Evolutionary conservation across 2,113 vertebrate genomes (phyloP).

Genomic region (Epinephelus moara): DNA sequence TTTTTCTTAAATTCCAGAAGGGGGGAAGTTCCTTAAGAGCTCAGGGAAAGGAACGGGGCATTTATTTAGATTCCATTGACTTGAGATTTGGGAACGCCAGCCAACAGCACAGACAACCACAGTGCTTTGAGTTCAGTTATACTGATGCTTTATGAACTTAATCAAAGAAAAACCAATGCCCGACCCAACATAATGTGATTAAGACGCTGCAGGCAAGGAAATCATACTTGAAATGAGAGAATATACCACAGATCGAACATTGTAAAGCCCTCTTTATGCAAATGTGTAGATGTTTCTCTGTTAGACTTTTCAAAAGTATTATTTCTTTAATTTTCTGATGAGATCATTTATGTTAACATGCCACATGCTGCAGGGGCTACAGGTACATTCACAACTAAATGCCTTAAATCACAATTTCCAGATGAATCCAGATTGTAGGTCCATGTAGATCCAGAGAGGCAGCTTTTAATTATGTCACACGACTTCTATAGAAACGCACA

Average conservation of each 20-base stretch:
- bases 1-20: constrained; percentile 11
- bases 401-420: constrained; percentile 51
- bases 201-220: constrained; percentile 30
- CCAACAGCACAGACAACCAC: constrained; percentile 1
- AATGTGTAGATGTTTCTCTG: constrained; percentile 15
- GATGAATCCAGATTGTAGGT: neutral
- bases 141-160: constrained; percentile 23
- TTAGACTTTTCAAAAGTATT: neutral
- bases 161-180: constrained; percentile 24
- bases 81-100: constrained; percentile 20
- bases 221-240: constrained; percentile 63
- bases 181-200: constrained; percentile 62
- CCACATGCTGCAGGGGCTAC: constrained; percentile 20
- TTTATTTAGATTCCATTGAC: constrained; percentile 29
- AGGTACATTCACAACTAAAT: constrained; percentile 35
- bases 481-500: constrained; percentile 34
- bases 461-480: neutral
- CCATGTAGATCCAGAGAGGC: neutral
- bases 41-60: constrained; percentile 49
- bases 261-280: constrained; percentile 50
- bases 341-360: constrained; percentile 5
- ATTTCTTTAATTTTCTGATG: neutral
- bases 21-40: constrained; percentile 29
- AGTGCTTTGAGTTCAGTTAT: constrained; percentile 19
- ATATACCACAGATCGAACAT: constrained; percentile 31